phyloP scores from a whole-genome alignment of 1,140 invertebrate species.

The Nomia melanderi region DNA sequence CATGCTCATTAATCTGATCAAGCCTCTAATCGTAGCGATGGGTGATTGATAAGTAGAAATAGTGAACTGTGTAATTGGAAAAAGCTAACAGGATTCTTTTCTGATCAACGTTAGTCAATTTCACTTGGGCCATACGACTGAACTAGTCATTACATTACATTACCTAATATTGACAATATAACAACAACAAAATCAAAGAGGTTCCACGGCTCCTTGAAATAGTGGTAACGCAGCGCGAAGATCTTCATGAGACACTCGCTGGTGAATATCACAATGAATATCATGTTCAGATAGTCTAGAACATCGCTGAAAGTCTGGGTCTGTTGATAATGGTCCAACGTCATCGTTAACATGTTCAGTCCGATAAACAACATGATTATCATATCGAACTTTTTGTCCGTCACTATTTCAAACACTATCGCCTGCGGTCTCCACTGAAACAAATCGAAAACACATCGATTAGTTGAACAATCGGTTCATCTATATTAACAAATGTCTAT shows the following conservation, averaged over 20 bases:
- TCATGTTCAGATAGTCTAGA: conserved; percentile 95
- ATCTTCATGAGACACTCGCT: conserved; percentile 98
- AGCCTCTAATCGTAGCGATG: background rate
- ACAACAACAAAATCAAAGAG: conserved; percentile 99
- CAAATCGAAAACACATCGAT: background rate
- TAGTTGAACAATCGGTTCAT: background rate
- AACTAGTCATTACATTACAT: conserved; percentile 81
- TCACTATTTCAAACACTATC: conserved; percentile 98
- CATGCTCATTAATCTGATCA: conserved; percentile 46
- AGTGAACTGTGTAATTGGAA: background rate
- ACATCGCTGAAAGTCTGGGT: conserved; percentile 90
- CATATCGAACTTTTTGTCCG: conserved; percentile 99
- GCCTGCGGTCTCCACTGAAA: conserved; percentile 96
- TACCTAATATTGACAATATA: conserved; percentile 98
- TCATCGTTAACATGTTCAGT: conserved; percentile 99
- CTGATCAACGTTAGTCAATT: conserved; percentile 57
- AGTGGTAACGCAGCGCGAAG: conserved; percentile 97
- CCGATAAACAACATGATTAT: conserved; percentile 99
- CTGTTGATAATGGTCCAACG: conserved; percentile 97
- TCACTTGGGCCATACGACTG: conserved; percentile 79
- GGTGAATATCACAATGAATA: conserved; percentile 99
- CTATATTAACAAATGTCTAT: too few relatives aligned
- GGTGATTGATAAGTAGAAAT: background rate
- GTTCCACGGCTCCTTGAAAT: conserved; percentile 99
- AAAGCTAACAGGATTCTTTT: conserved; percentile 72